phyloP scores from a whole-genome alignment of 2,113 vertebrate species.

The Myodes glareolus region DNA sequence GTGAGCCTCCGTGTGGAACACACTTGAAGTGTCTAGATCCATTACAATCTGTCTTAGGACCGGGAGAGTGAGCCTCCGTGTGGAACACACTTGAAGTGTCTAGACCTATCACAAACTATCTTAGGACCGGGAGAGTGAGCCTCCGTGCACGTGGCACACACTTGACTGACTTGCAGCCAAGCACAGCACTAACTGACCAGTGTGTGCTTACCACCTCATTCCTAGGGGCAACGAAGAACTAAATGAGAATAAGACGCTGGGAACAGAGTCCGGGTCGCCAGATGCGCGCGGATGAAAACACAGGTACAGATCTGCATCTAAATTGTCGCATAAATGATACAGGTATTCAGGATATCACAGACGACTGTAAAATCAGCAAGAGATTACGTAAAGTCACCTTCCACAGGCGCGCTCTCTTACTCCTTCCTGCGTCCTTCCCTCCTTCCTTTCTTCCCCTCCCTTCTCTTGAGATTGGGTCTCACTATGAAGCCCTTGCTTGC shows the following conservation, averaged over 20 bases:
- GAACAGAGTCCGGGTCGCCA: conserved; percentile 36
- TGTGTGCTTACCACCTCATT: conserved; percentile 49
- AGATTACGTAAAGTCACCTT: neutral
- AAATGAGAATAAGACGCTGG: conserved; percentile 72
- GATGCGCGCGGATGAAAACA: conserved; percentile 56
- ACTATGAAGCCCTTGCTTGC: neutral
- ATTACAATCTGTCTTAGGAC: neutral
- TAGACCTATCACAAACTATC: no score
- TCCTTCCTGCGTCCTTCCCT: neutral
- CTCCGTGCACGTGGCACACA: neutral
- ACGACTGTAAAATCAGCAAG: conserved; percentile 1
- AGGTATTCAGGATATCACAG: conserved; percentile 10
- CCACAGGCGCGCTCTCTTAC: neutral
- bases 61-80: neutral
- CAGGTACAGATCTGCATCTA: conserved; percentile 68
- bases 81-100: neutral
- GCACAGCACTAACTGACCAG: conserved; percentile 37
- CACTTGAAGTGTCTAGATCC: no score
- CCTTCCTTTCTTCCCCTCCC: fast-evolving
- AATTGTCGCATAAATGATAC: neutral
- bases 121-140: neutral
- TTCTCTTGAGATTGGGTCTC: neutral
- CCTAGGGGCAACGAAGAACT: conserved; percentile 64
- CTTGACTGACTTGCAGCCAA: neutral
- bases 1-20: no score